These are phyloP conservation scores for Dendronephthya gigantea DNA, from an alignment of 64 coral and sea anemone species.

Conservation along the genomic window DNA sequence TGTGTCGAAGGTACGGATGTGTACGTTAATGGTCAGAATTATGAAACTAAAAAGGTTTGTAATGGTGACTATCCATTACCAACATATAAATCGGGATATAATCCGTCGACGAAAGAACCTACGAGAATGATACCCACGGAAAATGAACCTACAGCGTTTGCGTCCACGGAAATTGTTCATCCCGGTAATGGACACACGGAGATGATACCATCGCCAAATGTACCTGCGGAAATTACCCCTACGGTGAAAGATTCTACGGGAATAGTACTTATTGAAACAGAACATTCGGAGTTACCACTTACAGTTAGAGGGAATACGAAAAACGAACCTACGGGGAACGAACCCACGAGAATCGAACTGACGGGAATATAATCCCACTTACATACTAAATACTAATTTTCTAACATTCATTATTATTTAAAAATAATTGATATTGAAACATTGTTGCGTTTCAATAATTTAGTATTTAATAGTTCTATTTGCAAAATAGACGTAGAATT, in stretches of 20 bases:
- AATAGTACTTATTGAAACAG: neutral
- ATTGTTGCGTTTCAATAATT: neutral
- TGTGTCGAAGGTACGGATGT: neutral
- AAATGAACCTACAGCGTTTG: neutral
- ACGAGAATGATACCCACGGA: neutral
- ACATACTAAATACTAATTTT: too few species aligned
- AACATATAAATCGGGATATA: neutral
- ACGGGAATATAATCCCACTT: too few species aligned
- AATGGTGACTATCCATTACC: neutral
- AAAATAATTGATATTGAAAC: neutral
- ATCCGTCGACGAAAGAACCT: neutral
- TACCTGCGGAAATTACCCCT: neutral
- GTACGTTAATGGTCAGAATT: neutral
- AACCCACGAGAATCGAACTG: neutral
- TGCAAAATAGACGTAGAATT: neutral
- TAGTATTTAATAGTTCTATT: neutral
- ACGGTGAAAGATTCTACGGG: neutral
- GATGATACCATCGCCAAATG: neutral
- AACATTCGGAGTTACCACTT: neutral
- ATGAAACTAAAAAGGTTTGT: neutral
- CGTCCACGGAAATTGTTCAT: neutral
- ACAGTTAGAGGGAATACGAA: neutral
- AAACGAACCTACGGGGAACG: neutral
- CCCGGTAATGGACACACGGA: neutral
- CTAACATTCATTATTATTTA: too few species aligned